These are phyloP conservation scores for Gonocerus acuteangulatus DNA, from an alignment of 2,888 invertebrate genomes.

Conservation along the genomic window DNA sequence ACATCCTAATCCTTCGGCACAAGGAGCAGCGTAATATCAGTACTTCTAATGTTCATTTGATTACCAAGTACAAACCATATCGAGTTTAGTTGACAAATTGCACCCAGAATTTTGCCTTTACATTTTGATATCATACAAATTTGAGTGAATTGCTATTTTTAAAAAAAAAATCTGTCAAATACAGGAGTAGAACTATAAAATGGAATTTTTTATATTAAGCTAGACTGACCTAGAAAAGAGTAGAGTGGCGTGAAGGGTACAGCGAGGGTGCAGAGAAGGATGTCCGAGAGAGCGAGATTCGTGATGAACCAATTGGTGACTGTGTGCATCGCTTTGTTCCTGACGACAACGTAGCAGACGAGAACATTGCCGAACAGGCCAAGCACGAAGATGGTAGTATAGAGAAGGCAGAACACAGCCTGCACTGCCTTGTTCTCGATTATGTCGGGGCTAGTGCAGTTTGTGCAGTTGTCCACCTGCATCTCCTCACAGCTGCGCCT, in stretches of 20 bases:
- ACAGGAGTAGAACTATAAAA: too few species aligned
- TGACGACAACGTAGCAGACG: conserved; percentile 87
- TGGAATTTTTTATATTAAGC: too few species aligned
- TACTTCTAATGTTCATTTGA: too few species aligned
- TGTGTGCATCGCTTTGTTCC: conserved; percentile 93
- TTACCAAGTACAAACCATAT: too few species aligned
- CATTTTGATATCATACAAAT: too few species aligned
- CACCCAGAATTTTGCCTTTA: too few species aligned
- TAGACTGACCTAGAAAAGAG: conserved; percentile 62
- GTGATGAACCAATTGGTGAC: conserved; percentile 97
- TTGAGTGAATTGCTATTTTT: too few species aligned
- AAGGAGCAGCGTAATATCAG: too few species aligned
- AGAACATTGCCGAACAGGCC: conserved; percentile 85
- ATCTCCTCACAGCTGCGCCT: too few species aligned
- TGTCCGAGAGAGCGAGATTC: conserved; percentile 90
- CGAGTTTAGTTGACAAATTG: too few species aligned
- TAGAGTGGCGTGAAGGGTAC: conserved; percentile 96
- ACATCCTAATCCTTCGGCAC: too few species aligned
- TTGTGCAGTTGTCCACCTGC: not conserved
- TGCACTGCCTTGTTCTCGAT: conserved; percentile 61
- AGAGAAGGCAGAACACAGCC: conserved; percentile 65
- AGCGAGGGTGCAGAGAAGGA: conserved; percentile 83
- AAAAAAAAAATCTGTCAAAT: too few species aligned
- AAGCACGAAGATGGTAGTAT: conserved; percentile 68
- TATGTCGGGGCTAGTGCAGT: conserved; percentile 46